Evolutionary conservation across 2,888 invertebrate genomes (phyloP), one percentile per base, ranked within the genome.

Genomic region (Heliconius cydno): DNA sequence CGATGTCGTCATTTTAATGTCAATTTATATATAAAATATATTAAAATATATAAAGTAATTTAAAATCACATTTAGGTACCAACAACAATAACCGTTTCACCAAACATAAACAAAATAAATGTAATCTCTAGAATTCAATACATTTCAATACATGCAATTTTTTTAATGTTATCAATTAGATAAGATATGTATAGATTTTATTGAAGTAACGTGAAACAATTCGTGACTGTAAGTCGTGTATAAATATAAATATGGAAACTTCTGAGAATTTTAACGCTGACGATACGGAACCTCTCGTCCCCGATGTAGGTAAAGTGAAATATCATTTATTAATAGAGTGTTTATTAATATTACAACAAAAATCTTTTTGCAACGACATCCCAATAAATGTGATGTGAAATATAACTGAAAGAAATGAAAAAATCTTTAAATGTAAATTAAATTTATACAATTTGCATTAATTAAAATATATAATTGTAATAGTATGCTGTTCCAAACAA

Each of bases 241-340:
- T 46, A 13, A 52, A 60, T 71, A 12, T 28, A 63, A 57, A 30
- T 28, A 78, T 79, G 74, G 78, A 79, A 22, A 28, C 28, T 19
- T 75, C 82, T 30, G 86, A 30, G 82, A 41, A 38, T 63, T 41
- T 80, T 80, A 77, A 86, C 83, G 38, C 82, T 79, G 78, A 86
- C 34, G 90, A 91, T 41, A 86, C 84, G 0, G 88, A 88, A 78
- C 88, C 90, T 7, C 85, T 92, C 22, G 84, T 91, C 52, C 72
- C 71, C 74, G 77, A 80, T 81, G 82, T 83, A 77, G 83, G 83
- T 84, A 84, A 83, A 82, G 57, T 79, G 52, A 68, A 65, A n/a
- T n/a, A 60, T 73, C 7, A 12, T 34, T 73, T 60, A 34, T 22
- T 30, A 65, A 15, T 28, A 28, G 6, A n/a, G 5, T 25, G 25